These are phyloP conservation scores for Leptinotarsa juncta DNA, from an alignment of 2,888 invertebrate genomes.

Conservation along the genomic window DNA sequence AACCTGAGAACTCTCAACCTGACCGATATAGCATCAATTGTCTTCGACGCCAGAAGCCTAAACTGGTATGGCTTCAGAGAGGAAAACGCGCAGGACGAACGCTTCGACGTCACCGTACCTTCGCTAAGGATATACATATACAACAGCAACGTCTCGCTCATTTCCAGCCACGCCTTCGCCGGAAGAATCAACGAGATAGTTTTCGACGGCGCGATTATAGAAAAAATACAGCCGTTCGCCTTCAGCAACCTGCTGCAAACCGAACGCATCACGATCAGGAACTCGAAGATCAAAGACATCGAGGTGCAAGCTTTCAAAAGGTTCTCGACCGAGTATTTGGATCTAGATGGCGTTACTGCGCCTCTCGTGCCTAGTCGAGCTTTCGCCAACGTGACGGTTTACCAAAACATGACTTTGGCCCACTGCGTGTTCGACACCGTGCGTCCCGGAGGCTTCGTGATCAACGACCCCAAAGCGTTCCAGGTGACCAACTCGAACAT, in stretches of 20 bases:
- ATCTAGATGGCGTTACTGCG: constrained; percentile 73
- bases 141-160: constrained; percentile 64
- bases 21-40: constrained; percentile 72
- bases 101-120: constrained; percentile 57
- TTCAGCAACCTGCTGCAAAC: constrained; percentile 74
- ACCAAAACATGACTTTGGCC: constrained; percentile 74
- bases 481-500: constrained; percentile 72
- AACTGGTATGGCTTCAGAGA: constrained; percentile 67
- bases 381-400: constrained; percentile 80
- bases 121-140: constrained; percentile 64
- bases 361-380: constrained; percentile 76
- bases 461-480: constrained; percentile 73
- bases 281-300: constrained; percentile 72
- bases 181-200: constrained; percentile 78
- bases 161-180: constrained; percentile 73
- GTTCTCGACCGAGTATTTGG: constrained; percentile 76
- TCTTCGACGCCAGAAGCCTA: constrained; percentile 73
- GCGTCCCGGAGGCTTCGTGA: constrained; percentile 77
- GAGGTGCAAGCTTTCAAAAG: constrained; percentile 83
- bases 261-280: constrained; percentile 73
- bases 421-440: constrained; percentile 74
- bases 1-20: constrained; percentile 75
- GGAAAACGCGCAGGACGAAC: constrained; percentile 47
- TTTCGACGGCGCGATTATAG: constrained; percentile 73
- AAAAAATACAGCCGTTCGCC: constrained; percentile 76